Base-by-base conservation (phyloP, 2,797 vertebrate genomes). In the Gila robusta region DNA sequence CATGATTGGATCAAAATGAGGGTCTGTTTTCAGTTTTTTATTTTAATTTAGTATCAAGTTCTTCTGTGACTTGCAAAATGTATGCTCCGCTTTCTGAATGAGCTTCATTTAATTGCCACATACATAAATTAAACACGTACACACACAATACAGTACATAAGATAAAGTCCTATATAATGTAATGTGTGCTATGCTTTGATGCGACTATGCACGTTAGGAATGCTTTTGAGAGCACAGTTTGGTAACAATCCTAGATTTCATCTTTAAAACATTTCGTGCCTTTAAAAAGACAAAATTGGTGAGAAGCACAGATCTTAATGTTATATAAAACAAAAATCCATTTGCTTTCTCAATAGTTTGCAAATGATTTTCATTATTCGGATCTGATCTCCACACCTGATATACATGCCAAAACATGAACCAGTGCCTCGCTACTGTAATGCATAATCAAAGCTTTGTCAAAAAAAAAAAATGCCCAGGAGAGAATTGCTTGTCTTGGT, bases 161-260 rank as follows among this genome's bases (percentile, higher is more conserved):
- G 90, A 94, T 92, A 93, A 78, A 23, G 84, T 93, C 92, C 88
- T 84, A 52, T 62, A 89, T 79, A 81, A 71, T 88, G 81, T 76
- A 87, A 59, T 32, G 76, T 83, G 77, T 87, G 89, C 72, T 90
- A 41, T 86, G 91, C 90, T 92, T 91, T 83, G 92, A 92, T 72
- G 91, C 91, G 79, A 87, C 79, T 81, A 76, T 93, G 92, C 94
- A 86, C 79, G 26, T 69, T 72, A 89, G 92, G 91, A 94, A 93
- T 93, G 89, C 85, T 84, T 89, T 86, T 69, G 86, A 71, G 72
- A 83, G 41, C 88, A 81, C 66, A 84, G 79, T 41, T 79, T 47
- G 35, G 78, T 82, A 84, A 39, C 59, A 85, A 85, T 73, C 64
- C 79, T 87, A 86, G 74, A 82, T 88, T 88, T 88, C 67, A 59